A percentile compares a stretch with the other conserved stretches of the same genome.
phyloP scores from a whole-genome alignment of 2,113 vertebrate species.

The Catagonus wagneri region DNA sequence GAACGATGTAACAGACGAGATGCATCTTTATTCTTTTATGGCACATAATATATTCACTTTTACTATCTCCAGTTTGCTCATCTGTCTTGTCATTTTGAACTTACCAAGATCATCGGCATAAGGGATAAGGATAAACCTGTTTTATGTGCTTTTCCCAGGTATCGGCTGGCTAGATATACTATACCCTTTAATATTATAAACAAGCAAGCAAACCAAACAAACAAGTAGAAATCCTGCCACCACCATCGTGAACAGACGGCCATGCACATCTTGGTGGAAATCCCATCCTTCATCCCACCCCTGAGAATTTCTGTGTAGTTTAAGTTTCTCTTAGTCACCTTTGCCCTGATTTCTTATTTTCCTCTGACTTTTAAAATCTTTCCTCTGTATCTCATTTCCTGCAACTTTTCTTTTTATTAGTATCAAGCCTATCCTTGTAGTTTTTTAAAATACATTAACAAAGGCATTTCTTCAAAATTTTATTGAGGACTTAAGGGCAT shows the following conservation, averaged over 20 bases:
- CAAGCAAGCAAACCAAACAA: not conserved
- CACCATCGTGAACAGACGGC: not conserved
- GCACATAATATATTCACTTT: not conserved
- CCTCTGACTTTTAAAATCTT: not conserved
- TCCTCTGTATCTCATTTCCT: not conserved
- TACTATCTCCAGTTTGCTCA: not conserved
- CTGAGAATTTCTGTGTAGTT: not conserved
- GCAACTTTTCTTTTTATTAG: not conserved
- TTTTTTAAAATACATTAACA: not conserved
- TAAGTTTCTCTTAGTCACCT: not conserved
- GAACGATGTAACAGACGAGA: not conserved
- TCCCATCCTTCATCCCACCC: not conserved
- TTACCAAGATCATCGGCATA: not conserved
- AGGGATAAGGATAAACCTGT: not conserved
- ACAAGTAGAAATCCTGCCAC: not conserved
- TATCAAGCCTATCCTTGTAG: not conserved
- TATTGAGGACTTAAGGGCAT: not conserved
- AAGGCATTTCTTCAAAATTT: constrained; percentile 22
- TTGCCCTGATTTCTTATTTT: constrained; percentile 2
- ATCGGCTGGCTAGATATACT: not conserved
- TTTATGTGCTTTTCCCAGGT: not conserved
- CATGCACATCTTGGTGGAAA: not conserved
- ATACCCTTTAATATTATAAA: not conserved
- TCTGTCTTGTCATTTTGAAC: not conserved
- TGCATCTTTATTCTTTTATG: constrained; percentile 8